These are phyloP conservation scores for Pachypsylla venusta DNA, from an alignment of 1,140 invertebrate genomes.

Conservation along the genomic window DNA sequence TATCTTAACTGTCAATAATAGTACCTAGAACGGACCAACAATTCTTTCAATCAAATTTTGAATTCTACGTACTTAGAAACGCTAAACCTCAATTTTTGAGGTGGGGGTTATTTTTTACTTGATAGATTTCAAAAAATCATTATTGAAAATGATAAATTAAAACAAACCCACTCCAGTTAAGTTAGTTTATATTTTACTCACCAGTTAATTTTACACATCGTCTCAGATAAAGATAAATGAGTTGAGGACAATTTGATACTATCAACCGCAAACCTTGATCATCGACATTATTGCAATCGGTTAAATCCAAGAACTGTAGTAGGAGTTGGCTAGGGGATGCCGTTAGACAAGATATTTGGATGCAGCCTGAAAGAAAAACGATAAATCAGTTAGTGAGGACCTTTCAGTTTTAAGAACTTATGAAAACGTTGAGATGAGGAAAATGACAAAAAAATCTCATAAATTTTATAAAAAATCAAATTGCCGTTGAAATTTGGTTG, in stretches of 20 bases:
- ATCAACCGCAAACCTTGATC: slow-evolving; percentile 67
- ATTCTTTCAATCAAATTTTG: too few relatives aligned
- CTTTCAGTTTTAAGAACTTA: too few relatives aligned
- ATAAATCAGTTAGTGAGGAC: too few relatives aligned
- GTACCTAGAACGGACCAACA: too few relatives aligned
- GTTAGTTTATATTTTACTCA: slow-evolving; percentile 26
- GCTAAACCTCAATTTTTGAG: not conserved
- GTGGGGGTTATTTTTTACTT: not conserved
- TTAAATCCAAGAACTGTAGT: slow-evolving; percentile 61
- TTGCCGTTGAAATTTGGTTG: too few relatives aligned
- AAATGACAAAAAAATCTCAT: too few relatives aligned
- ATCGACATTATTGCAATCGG: slow-evolving; percentile 67
- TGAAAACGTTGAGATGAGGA: too few relatives aligned
- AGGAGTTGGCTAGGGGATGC: slow-evolving; percentile 43
- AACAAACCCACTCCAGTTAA: not conserved
- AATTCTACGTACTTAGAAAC: too few relatives aligned
- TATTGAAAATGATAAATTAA: too few relatives aligned
- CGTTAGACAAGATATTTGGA: slow-evolving; percentile 41
- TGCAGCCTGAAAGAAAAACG: slow-evolving; percentile 11
- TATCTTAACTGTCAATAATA: too few relatives aligned
- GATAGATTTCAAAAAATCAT: not conserved
- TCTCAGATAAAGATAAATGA: slow-evolving; percentile 74
- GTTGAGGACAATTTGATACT: slow-evolving; percentile 67
- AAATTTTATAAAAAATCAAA: too few relatives aligned
- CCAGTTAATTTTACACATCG: slow-evolving; percentile 72